Percentiles rank a stretch among this genome's conserved stretches.
phyloP scores from a whole-genome alignment of 2,888 invertebrate species.

The Physocephala rufipes region DNA sequence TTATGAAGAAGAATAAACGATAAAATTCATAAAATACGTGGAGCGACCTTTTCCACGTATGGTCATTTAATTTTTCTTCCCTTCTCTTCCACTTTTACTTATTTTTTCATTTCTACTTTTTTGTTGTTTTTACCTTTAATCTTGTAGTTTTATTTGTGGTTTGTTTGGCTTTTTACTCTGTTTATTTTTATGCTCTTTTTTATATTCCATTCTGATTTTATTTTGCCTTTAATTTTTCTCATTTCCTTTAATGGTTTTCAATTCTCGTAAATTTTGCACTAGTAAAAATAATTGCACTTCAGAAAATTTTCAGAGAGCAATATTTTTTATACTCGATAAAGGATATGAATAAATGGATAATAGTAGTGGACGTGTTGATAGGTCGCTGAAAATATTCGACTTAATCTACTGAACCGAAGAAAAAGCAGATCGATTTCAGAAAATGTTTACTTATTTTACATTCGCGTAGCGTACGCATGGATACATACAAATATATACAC shows the following conservation, averaged over 20 bases:
- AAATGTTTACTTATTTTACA: too few species aligned
- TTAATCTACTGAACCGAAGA: too few species aligned
- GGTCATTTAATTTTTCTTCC: too few species aligned
- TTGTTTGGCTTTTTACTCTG: not conserved
- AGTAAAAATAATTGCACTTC: slow-evolving; percentile 30
- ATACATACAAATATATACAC: not conserved
- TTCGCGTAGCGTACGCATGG: not conserved
- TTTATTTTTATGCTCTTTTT: not conserved
- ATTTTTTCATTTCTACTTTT: too few species aligned
- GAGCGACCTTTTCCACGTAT: too few species aligned
- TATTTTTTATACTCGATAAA: slow-evolving; percentile 15
- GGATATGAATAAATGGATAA: not conserved
- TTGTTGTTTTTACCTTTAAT: too few species aligned
- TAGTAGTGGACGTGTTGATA: not conserved
- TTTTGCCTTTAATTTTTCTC: not conserved
- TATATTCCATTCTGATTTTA: not conserved
- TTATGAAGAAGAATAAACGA: too few species aligned
- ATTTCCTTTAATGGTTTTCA: slow-evolving; percentile 12
- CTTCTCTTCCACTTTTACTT: too few species aligned
- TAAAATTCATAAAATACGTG: too few species aligned
- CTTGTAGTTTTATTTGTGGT: not conserved
- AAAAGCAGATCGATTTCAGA: not conserved
- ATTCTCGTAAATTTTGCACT: slow-evolving; percentile 21
- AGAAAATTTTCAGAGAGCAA: slow-evolving; percentile 28
- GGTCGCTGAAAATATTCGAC: too few species aligned